Percentiles rank a stretch among this genome's conserved stretches.
Conservation (phyloP, 1,140 invertebrate species). For the Euwallacea similis region DNA sequence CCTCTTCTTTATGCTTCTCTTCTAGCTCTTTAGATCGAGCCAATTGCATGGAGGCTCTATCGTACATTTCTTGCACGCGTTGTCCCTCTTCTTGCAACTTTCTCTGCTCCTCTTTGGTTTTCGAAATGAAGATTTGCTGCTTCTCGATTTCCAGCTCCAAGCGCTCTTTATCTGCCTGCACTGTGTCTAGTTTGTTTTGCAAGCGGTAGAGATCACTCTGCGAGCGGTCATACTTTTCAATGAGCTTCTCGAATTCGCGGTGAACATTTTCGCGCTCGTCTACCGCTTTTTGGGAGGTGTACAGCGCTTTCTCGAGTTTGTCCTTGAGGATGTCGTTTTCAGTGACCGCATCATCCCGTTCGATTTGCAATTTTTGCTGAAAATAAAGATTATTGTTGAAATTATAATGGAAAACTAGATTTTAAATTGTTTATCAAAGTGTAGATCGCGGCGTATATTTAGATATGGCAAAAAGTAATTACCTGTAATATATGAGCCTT, state of each 20-base stretch:
- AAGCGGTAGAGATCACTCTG: constrained; percentile 87
- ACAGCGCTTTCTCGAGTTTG: constrained; percentile 83
- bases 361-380: constrained; percentile 79
- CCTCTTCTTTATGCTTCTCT: constrained; percentile 87
- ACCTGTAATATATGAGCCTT: constrained; percentile 76
- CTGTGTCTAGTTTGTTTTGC: constrained; percentile 82
- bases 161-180: constrained; percentile 83
- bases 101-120: constrained; percentile 81
- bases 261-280: constrained; percentile 86
- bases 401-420: not conserved
- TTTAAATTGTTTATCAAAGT: not conserved
- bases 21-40: constrained; percentile 83
- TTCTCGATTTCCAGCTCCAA: constrained; percentile 85
- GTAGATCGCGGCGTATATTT: not conserved
- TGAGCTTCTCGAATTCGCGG: constrained; percentile 88
- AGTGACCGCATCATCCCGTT: constrained; percentile 79
- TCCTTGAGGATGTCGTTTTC: constrained; percentile 88
- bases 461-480: not conserved
- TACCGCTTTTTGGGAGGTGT: constrained; percentile 75
- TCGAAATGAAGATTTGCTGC: constrained; percentile 72
- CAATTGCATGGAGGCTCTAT: constrained; percentile 79
- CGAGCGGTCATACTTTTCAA: constrained; percentile 90
- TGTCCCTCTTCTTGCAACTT: constrained; percentile 83
- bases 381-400: not conserved
- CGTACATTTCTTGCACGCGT: constrained; percentile 83